Conservation (phyloP, 2,888 invertebrate genomes). For the Drosophila affinis region DNA sequence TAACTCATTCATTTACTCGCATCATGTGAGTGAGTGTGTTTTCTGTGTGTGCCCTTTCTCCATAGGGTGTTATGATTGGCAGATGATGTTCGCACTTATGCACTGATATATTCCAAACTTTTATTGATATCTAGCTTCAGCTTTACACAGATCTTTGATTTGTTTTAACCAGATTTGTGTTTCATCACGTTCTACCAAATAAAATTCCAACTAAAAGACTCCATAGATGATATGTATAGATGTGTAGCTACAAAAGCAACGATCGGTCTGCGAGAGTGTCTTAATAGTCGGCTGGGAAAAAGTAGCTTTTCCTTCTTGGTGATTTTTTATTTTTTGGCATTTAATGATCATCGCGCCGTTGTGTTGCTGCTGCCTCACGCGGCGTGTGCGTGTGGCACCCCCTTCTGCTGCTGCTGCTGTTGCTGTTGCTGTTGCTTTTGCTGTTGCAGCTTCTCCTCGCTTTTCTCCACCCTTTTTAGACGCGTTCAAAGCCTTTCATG, state of each 20-base stretch:
- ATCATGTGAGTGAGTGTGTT: slow-evolving; percentile 13
- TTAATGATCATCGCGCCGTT: slow-evolving; percentile 66
- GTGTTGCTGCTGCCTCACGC: background rate
- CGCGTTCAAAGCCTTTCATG: slow-evolving; percentile 66
- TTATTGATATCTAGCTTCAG: too few relatives aligned
- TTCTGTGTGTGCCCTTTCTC: background rate
- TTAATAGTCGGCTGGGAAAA: background rate
- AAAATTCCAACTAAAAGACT: too few relatives aligned
- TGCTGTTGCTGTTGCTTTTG: slow-evolving; percentile 9
- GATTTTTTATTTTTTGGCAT: slow-evolving; percentile 62
- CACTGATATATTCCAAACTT: too few relatives aligned
- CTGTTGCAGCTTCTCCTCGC: slow-evolving; percentile 10
- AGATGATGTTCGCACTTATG: too few relatives aligned
- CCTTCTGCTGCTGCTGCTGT: slow-evolving; percentile 8
- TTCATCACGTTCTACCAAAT: too few relatives aligned
- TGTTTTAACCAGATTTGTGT: too few relatives aligned
- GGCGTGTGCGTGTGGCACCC: slow-evolving; percentile 11
- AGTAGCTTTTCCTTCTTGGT: background rate
- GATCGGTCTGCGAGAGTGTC: slow-evolving; percentile 58
- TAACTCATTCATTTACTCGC: slow-evolving; percentile 15
- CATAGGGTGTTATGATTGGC: background rate
- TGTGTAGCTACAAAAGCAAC: background rate
- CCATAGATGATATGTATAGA: too few relatives aligned
- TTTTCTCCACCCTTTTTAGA: slow-evolving; percentile 20
- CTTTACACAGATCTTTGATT: too few relatives aligned